Percentiles rank a stretch among this genome's conserved stretches.
These are phyloP conservation scores for Urocynchramus pylzowi DNA, from an alignment of 2,113 vertebrate genomes.

Conservation along the genomic window DNA sequence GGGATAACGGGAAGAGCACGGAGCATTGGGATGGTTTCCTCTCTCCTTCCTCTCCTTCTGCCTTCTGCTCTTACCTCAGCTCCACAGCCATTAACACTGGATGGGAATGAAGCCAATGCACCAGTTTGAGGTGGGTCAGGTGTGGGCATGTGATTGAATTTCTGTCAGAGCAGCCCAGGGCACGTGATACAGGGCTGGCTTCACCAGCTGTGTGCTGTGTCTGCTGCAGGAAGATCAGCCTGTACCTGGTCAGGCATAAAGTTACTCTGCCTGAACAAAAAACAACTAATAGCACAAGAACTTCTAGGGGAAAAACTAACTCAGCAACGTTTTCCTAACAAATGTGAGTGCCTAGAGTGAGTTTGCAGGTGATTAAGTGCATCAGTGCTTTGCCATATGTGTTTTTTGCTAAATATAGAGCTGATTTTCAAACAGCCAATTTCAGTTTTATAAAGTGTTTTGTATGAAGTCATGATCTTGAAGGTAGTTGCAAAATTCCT, in stretches of 20 bases:
- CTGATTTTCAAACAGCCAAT: not conserved
- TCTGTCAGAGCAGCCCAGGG: not conserved
- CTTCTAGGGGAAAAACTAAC: not conserved
- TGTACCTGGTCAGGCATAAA: not conserved
- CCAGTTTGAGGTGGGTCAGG: not conserved
- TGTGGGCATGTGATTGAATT: not conserved
- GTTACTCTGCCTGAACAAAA: not conserved
- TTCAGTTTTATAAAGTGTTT: not conserved
- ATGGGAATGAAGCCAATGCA: not conserved
- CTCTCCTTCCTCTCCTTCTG: too few species aligned
- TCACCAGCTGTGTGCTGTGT: not conserved
- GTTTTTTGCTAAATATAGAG: not conserved
- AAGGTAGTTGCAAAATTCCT: not conserved
- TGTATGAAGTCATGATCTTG: not conserved
- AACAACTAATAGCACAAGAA: not conserved
- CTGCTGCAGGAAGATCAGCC: not conserved
- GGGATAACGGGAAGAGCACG: not conserved
- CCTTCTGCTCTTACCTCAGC: not conserved
- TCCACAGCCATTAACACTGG: not conserved
- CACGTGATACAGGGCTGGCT: not conserved
- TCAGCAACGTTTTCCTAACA: not conserved
- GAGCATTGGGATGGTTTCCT: not conserved
- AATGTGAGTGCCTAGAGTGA: accelerated
- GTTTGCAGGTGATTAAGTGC: not conserved
- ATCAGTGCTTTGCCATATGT: not conserved